A percentile compares a stretch with the other conserved stretches of the same genome.
phyloP scores from a whole-genome alignment of 2,113 vertebrate species.

The Heterotilapia buettikoferi region DNA sequence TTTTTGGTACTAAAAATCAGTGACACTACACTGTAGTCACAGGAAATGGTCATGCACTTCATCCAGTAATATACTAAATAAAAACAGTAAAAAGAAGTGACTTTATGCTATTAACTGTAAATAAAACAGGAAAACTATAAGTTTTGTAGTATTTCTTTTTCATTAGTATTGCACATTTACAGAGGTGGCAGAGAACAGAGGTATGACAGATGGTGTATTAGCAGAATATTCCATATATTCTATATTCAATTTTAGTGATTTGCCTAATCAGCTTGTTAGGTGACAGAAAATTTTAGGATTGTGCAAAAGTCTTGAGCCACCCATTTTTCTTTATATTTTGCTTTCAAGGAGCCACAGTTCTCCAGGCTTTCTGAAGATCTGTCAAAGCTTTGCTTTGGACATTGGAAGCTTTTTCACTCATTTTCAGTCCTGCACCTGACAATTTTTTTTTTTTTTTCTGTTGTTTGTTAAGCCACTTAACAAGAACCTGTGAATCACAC shows the following conservation, averaged over 20 bases:
- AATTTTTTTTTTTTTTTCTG: not conserved
- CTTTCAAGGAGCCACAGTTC: not conserved
- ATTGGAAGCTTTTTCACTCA: not conserved
- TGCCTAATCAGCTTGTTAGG: not conserved
- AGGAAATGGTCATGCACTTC: not conserved
- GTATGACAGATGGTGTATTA: not conserved
- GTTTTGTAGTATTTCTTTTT: not conserved
- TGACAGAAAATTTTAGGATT: not conserved
- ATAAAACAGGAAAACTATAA: not conserved
- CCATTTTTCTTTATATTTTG: not conserved
- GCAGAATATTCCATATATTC: not conserved
- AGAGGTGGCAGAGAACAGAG: not conserved
- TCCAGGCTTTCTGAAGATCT: not conserved
- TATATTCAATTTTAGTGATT: not conserved
- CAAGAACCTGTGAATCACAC: not conserved
- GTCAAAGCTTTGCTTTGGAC: not conserved
- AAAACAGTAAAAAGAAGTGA: not conserved
- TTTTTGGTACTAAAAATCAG: not conserved
- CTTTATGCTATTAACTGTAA: not conserved
- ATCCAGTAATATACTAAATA: not conserved
- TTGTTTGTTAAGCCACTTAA: not conserved
- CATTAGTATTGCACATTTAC: not conserved
- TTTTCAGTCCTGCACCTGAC: not conserved
- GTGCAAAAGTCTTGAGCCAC: not conserved
- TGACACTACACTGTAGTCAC: not conserved